phyloP scores from a whole-genome alignment of 2,797 vertebrate genomes.

The Phrynocephalus guinanensis region DNA sequence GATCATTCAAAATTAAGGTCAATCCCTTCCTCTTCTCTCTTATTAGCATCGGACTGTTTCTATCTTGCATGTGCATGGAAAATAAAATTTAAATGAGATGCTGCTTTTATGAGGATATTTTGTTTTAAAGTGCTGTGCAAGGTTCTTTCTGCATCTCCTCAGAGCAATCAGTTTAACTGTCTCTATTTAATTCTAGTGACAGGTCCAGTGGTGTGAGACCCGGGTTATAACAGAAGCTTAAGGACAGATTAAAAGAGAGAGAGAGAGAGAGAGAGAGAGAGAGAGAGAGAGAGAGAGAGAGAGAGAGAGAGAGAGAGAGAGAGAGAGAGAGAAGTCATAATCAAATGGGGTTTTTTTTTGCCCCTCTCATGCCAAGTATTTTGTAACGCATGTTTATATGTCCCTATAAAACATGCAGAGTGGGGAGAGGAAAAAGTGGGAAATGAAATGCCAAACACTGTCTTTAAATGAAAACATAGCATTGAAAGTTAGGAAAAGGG shows the following conservation, averaged over 20 bases:
- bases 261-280: too few species aligned
- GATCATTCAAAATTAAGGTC: conserved; percentile 70
- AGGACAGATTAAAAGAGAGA: conserved; percentile 42
- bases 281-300: too few species aligned
- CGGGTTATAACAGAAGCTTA: conserved; percentile 59
- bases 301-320: too few species aligned
- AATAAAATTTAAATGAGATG: conserved; percentile 70
- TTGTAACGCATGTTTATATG: conserved; percentile 72
- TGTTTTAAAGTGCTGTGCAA: conserved; percentile 45
- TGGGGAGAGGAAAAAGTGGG: conserved; percentile 55
- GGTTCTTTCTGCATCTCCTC: conserved; percentile 51
- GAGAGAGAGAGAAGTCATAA: conserved; percentile 54
- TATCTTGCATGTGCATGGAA: conserved; percentile 54
- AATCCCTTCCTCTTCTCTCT: conserved; percentile 45
- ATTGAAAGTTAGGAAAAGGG: conserved; percentile 54
- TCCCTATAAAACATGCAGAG: conserved; percentile 68
- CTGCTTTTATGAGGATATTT: conserved; percentile 66
- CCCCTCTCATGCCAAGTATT: conserved; percentile 47
- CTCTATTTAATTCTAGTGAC: conserved; percentile 65
- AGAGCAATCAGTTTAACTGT: conserved; percentile 62
- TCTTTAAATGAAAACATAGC: conserved; percentile 59
- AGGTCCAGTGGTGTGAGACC: conserved; percentile 62
- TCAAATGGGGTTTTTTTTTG: conserved; percentile 62
- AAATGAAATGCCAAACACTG: conserved; percentile 71
- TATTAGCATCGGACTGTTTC: conserved; percentile 58